Evolutionary conservation across 2,113 vertebrate genomes (phyloP), one percentile per base, ranked within the genome.

Genomic region (Phalacrocorax aristotelis): DNA sequence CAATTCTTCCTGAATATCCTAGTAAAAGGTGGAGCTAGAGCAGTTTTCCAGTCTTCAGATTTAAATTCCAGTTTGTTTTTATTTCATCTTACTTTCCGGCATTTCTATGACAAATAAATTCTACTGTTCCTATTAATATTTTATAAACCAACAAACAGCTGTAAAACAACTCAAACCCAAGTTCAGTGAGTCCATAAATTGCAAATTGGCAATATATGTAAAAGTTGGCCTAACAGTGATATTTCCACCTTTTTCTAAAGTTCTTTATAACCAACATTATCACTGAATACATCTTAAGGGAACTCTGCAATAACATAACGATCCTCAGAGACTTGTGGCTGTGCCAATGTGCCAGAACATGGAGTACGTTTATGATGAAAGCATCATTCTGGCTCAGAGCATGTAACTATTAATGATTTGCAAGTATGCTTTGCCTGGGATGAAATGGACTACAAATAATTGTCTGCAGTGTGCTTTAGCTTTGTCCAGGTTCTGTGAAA

Each of bases 381-480:
- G 66, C 64, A 81, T 66, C 78, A 44, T 55, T 79, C 71, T 78
- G 64, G 34, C 36, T 87, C 19, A 4, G 44, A 8, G 2, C 34
- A 16, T 2, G 1, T 42, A 91, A n/a, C 75, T 86, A 66, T 44
- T 79, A 97, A 64, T 83, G 70, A 16, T 44, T 66, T 70, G 17
- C 38, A 65, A 78, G 27, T 48, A 49, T 64, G 51, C 60, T 52
- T 57, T 94, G 77, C 66, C 54, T 89, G 83, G 49, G 54, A 94
- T 90, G 38, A 40, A 95, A 97, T 78, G 76, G 83, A 75, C 70
- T 58, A 55, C 80, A 78, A 85, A 80, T 90, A 88, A 87, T 55
- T 86, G 54, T n/a, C 40, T 66, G 16, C 42, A 61, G 64, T 51
- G 36, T 81, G 19, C 42, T 94, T 93, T 32, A 91, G 55, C 34